Evolutionary conservation across 2,797 vertebrate genomes (phyloP).

Genomic region (Taenioides sp.): DNA sequence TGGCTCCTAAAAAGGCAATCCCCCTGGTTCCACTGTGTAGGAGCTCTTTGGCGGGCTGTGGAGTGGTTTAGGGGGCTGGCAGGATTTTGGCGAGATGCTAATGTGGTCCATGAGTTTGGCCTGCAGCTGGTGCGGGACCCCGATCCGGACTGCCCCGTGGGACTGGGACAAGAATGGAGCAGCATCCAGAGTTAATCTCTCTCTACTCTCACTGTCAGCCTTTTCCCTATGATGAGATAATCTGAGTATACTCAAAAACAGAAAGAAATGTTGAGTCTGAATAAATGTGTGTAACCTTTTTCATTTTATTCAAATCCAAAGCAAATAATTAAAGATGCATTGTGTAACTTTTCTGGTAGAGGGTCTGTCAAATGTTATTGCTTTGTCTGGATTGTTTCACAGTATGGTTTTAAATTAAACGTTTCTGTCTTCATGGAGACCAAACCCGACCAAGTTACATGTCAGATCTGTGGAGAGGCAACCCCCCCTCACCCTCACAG

Average conservation of each 20-base stretch:
- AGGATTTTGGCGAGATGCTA: conserved; percentile 50
- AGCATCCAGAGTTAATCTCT: conserved; percentile 32
- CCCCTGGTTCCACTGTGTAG: conserved; percentile 50
- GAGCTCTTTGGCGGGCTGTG: conserved; percentile 44
- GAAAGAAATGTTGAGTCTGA: background rate
- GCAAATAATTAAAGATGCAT: background rate
- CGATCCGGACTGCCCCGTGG: conserved; percentile 41
- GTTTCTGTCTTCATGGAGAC: no score
- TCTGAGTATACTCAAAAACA: conserved; percentile 1
- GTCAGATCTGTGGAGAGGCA: no score
- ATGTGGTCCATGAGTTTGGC: conserved; percentile 39
- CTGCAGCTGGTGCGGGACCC: conserved; percentile 66
- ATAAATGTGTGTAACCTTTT: background rate
- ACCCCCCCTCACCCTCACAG: no score
- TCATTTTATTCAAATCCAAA: background rate
- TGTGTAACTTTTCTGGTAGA: no score
- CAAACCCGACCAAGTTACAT: no score
- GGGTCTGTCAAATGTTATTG: no score
- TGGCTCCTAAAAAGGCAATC: conserved; percentile 85
- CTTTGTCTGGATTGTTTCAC: no score
- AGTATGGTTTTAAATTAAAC: no score
- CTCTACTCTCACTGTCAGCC: background rate
- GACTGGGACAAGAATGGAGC: conserved; percentile 53
- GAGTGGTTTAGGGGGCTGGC: conserved; percentile 25
- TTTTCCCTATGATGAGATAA: conserved; percentile 8